Evolutionary conservation across 2,888 invertebrate species (phyloP).

Genomic region (Andrena fulva): DNA sequence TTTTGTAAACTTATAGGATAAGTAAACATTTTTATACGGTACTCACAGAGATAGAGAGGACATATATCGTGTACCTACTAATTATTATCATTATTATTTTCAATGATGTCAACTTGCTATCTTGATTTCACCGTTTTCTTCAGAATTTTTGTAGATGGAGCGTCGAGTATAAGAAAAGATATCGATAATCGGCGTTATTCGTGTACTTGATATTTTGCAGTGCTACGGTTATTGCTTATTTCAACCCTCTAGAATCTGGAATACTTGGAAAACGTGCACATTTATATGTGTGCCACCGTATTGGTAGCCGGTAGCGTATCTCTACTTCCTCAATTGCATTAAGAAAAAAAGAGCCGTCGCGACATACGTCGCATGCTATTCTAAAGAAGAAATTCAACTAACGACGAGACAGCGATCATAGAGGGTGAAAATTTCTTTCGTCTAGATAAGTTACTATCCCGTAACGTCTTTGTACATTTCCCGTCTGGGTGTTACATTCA

Average conservation of each 20-base stretch:
- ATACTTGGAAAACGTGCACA: conserved; percentile 9
- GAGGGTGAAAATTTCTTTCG: neutral
- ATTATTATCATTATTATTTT: neutral
- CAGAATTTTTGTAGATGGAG: neutral
- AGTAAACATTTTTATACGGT: neutral
- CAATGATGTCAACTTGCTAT: conserved; percentile 2
- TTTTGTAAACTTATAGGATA: neutral
- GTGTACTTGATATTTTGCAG: neutral
- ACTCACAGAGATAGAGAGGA: conserved; percentile 2
- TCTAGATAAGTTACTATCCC: neutral
- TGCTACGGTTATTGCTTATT: conserved; percentile 43
- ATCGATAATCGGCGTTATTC: conserved; percentile 12
- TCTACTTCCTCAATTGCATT: conserved; percentile 22
- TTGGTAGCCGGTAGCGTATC: neutral
- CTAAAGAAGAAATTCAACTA: conserved; percentile 35
- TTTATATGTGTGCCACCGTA: conserved; percentile 15
- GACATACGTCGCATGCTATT: conserved; percentile 19
- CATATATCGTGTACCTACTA: neutral
- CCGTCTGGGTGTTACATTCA: neutral
- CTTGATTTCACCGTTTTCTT: neutral
- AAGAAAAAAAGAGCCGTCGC: neutral
- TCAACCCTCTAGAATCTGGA: conserved; percentile 19
- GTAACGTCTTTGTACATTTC: neutral
- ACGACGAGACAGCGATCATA: conserved; percentile 20
- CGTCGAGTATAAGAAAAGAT: neutral